Conservation (phyloP, 1,140 invertebrate species). For the Cherax destructor region DNA sequence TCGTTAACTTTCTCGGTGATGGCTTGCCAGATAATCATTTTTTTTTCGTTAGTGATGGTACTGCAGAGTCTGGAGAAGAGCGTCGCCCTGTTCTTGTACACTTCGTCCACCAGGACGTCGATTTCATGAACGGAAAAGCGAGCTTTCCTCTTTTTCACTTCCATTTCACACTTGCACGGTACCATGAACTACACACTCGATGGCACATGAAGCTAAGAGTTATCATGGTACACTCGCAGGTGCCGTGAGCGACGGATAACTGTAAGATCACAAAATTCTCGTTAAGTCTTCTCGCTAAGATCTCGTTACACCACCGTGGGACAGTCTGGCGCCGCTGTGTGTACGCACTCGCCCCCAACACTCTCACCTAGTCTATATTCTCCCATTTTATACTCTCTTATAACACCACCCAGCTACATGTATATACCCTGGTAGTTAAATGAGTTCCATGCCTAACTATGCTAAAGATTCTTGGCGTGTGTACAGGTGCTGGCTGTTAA, state of each 20-base stretch:
- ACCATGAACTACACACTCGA: background rate
- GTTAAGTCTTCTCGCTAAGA: slow-evolving; percentile 34
- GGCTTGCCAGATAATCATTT: slow-evolving; percentile 6
- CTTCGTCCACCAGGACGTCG: slow-evolving; percentile 12
- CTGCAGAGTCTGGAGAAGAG: slow-evolving; percentile 15
- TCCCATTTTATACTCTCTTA: background rate
- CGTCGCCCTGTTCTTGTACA: slow-evolving; percentile 8
- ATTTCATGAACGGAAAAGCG: slow-evolving; percentile 28
- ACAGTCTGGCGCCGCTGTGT: slow-evolving; percentile 7
- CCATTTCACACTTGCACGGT: background rate
- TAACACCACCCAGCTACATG: too few species aligned
- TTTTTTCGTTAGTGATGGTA: slow-evolving; percentile 10
- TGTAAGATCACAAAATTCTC: background rate
- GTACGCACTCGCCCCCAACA: background rate
- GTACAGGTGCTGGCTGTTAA: background rate
- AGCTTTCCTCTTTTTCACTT: slow-evolving; percentile 17
- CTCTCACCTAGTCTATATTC: background rate
- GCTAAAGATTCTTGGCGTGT: too few species aligned
- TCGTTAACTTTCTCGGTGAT: slow-evolving; percentile 7
- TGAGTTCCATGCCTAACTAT: too few species aligned
- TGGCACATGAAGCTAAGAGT: background rate
- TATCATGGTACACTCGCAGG: too few species aligned
- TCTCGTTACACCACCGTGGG: slow-evolving; percentile 23
- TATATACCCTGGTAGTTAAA: too few species aligned
- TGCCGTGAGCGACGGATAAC: background rate